Evolutionary conservation across 2,797 vertebrate species (phyloP).

Genomic region (Danio jaintianensis): DNA sequence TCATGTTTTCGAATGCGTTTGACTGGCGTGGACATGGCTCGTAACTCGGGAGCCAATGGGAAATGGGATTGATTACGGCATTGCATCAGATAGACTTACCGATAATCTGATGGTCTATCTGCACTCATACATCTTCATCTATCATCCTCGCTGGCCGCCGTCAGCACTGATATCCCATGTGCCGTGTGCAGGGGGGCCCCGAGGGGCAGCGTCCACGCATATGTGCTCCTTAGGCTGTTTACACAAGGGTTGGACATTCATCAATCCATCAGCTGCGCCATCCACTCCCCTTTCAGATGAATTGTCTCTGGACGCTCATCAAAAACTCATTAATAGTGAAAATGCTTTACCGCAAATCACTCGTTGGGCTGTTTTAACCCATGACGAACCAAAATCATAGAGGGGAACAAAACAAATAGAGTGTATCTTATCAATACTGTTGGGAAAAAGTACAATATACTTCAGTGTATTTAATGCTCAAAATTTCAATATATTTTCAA

Average conservation of each 20-base stretch:
- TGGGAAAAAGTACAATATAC: no score
- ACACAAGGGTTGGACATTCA: slow-evolving; percentile 70
- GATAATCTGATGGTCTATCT: slow-evolving; percentile 79
- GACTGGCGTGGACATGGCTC: slow-evolving; percentile 52
- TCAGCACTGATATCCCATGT: slow-evolving; percentile 66
- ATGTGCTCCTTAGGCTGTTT: slow-evolving; percentile 61
- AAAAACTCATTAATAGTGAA: slow-evolving; percentile 42
- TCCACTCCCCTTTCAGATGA: slow-evolving; percentile 35
- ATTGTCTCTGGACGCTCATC: slow-evolving; percentile 40
- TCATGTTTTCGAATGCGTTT: slow-evolving; percentile 39
- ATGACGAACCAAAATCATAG: not conserved
- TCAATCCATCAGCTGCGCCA: slow-evolving; percentile 64
- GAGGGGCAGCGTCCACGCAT: slow-evolving; percentile 60
- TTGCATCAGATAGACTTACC: slow-evolving; percentile 73
- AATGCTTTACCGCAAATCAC: slow-evolving; percentile 20
- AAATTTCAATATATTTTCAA: no score
- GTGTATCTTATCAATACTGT: not conserved
- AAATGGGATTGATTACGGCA: slow-evolving; percentile 79
- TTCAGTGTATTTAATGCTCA: no score
- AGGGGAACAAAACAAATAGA: not conserved
- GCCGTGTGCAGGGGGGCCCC: slow-evolving; percentile 62
- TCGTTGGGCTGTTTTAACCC: not conserved
- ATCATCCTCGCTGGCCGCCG: slow-evolving; percentile 71
- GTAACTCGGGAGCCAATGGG: slow-evolving; percentile 47
- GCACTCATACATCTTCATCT: slow-evolving; percentile 79